Evolutionary conservation across 2,113 vertebrate genomes (phyloP), one percentile per base, ranked within the genome.

Genomic region (Eleginops maclovinus): DNA sequence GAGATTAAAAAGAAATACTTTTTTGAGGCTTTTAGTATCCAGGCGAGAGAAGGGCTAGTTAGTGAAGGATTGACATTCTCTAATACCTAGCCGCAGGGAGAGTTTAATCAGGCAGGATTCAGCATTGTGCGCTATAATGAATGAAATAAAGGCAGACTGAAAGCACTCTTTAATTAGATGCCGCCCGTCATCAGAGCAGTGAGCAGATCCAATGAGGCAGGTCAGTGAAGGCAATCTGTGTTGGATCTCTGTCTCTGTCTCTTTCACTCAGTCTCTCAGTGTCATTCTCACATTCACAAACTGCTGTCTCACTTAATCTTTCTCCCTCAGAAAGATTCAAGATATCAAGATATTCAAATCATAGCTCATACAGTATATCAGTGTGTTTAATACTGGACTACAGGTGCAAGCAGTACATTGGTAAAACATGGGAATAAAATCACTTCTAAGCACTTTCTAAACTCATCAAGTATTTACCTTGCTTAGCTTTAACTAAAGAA

Each of bases 121-220:
- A 88, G 86, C 83, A 75, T 73, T 72, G 79, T 91, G 74, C 58
- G 76, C 83, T 77, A 17, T 90, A 87, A 90, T 89, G 79, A 86
- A 89, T 89, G 53, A 83, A 88, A 83, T 93, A 83, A 88, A 90
- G 81, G 78, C 74, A 70, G 86, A 64, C 76, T 83, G 80, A 91
- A 90, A 87, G 81, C 88, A 72, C 88, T 90, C 60, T 90, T 90
- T 92, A 89, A 91, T 92, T 87, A 86, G 85, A 81, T 75, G 87
- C 81, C 81, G 67, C 83, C 72, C 83, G 63, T 90, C 87, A 85
- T 86, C 74, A 73, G 68, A 56, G 49, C n/a, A 2, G 70, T 50
- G 63, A 12, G 67, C 66, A 83, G 81, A 87, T 85, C 72, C 83
- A 88, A 78, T 83, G 86, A 89, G 88, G 82, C 88, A 88, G 87